Conservation (phyloP, 2,113 vertebrate species). For the Probosciger aterrimus region DNA sequence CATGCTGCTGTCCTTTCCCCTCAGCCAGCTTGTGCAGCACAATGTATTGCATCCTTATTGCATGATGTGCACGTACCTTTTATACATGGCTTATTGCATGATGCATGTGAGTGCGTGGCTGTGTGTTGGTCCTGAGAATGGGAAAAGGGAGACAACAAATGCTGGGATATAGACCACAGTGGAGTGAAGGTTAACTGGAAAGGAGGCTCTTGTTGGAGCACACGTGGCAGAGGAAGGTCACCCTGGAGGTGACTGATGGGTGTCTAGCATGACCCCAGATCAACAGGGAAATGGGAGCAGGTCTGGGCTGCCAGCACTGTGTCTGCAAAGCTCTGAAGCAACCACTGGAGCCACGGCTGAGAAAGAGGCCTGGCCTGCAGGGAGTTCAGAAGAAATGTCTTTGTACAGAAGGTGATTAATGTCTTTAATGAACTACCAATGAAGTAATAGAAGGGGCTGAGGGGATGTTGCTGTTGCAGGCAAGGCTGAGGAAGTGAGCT, state of each 20-base stretch:
- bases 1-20: not conserved
- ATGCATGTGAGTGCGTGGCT: fast-evolving
- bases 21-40: not conserved
- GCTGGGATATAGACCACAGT: not conserved
- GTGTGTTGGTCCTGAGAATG: not conserved
- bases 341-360: not conserved
- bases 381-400: conserved; percentile 30
- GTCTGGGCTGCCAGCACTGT: not conserved
- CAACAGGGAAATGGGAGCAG: not conserved
- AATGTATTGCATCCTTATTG: not conserved
- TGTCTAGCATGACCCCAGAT: too few relatives aligned
- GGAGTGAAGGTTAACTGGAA: not conserved
- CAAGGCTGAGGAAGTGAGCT: not conserved
- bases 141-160: not conserved
- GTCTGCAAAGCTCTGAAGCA: not conserved
- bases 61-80: fast-evolving
- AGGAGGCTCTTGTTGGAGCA: not conserved
- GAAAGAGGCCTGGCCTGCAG: conserved; percentile 27
- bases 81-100: fast-evolving
- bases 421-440: conserved; percentile 11
- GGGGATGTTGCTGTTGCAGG: not conserved
- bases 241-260: fast-evolving
- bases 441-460: conserved; percentile 25
- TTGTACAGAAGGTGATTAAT: conserved; percentile 36
- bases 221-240: fast-evolving